phyloP scores from a whole-genome alignment of 2,797 vertebrate species.

The Fundulus diaphanus region DNA sequence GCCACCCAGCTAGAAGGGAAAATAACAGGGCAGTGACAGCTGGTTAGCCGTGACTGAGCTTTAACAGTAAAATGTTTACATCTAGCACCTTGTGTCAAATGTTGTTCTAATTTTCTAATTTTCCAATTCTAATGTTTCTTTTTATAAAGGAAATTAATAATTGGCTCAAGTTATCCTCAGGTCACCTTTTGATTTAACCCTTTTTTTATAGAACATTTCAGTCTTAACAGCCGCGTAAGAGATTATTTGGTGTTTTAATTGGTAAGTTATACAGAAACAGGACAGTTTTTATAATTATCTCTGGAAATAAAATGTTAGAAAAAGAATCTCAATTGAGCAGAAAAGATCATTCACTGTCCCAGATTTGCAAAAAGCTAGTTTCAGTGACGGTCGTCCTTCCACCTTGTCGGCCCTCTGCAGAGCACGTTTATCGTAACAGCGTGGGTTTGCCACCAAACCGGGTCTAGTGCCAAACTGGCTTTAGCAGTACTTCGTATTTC shows the following conservation, averaged over 20 bases:
- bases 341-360: constrained; percentile 47
- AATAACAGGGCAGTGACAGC: constrained; percentile 1
- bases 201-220: constrained; percentile 28
- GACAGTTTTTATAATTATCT: constrained; percentile 49
- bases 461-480: not conserved
- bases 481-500: not conserved
- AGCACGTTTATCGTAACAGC: constrained; percentile 64
- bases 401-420: constrained; percentile 40
- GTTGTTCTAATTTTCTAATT: not conserved
- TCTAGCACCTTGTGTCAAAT: constrained; percentile 4
- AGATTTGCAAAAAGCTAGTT: constrained; percentile 51
- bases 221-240: constrained; percentile 29
- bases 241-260: constrained; percentile 46
- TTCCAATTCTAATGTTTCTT: constrained; percentile 12
- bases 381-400: constrained; percentile 55
- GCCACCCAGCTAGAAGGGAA: not conserved
- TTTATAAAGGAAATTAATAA: constrained; percentile 4
- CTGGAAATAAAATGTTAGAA: constrained; percentile 50
- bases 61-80: not conserved
- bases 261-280: constrained; percentile 33
- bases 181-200: constrained; percentile 37
- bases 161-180: constrained; percentile 18
- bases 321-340: constrained; percentile 51
- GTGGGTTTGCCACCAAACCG: not conserved
- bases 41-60: not conserved